Evolutionary conservation across 2,113 vertebrate genomes (phyloP), one percentile per base, ranked within the genome.

Genomic region (Salvelinus sp.): DNA sequence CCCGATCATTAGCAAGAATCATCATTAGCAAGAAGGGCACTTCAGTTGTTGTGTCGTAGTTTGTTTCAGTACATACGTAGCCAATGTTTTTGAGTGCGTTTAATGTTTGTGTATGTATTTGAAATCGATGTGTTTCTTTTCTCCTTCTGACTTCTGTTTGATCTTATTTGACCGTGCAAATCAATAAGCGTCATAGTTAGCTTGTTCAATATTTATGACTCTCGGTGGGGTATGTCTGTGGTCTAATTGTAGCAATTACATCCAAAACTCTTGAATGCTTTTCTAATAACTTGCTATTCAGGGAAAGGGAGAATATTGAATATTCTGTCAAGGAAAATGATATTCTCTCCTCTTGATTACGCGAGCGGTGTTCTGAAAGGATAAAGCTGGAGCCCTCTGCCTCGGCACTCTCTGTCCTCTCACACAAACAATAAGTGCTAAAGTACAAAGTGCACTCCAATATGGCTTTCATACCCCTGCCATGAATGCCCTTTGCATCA

Each of bases 401-500:
- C 54, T 66, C 13, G 64, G 22, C 77, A 67, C 25, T 30, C 25
- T 30, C 13, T 38, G 13, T 16, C 65, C 7, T 70, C 25, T 79
- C 70, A 79, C 27, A 47, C 82, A 80, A 75, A 88, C 79, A 85
- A 78, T 86, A 75, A 73, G 72, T 70, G 82, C 22, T 20, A 3
- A 33, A 67, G 30, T 71, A 63, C 50, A 69, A 48, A 22, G 2
- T 1, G 62, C 79, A 65, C 67, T 65, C 54, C 68, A 58, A 62
- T 57, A 77, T 82, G 69, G 79, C 75, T 84, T 81, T 73, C 72
- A 77, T 70, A 81, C 83, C 73, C 66, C 70, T 80, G 83, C 87
- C 77, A 86, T 86, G 70, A 84, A 75, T 85, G 83, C 75, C 75
- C 76, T 79, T 79, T 85, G 78, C 80, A 75, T 70, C 63, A 73